phyloP scores from a whole-genome alignment of 35 echinoderm and acorn worm species.

The Ophioderma brevispina region DNA sequence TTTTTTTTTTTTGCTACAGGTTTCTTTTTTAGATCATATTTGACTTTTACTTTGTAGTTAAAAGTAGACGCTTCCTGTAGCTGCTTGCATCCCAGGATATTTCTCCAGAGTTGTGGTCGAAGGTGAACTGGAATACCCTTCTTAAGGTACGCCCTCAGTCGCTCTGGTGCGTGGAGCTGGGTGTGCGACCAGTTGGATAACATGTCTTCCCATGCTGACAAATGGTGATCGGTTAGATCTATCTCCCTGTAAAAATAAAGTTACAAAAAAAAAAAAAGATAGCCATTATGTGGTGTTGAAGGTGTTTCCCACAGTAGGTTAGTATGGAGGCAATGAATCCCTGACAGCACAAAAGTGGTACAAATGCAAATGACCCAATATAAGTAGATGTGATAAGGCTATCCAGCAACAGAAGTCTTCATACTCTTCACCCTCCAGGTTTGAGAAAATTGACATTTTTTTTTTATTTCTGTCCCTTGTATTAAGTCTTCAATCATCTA shows the following conservation, averaged over 20 bases:
- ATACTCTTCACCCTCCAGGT: no score
- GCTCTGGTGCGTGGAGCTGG: slow-evolving; percentile 43
- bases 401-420: no score
- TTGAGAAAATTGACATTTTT: no score
- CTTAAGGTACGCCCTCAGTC: slow-evolving; percentile 53
- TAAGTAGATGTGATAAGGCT: no score
- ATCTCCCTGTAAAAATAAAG: not conserved
- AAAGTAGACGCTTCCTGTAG: slow-evolving; percentile 60
- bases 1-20: not conserved
- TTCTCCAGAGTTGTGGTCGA: slow-evolving; percentile 62
- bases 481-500: no score
- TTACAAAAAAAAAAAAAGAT: not conserved
- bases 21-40: not conserved
- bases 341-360: no score
- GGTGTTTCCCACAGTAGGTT: no score
- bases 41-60: slow-evolving; percentile 63
- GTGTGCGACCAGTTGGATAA: slow-evolving; percentile 59
- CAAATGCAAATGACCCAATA: no score
- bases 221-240: not conserved
- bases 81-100: slow-evolving; percentile 72
- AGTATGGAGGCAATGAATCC: no score
- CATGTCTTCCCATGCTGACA: slow-evolving; percentile 47
- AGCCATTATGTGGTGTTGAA: no score
- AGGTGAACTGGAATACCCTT: slow-evolving; percentile 47
- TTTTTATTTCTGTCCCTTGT: no score